phyloP scores from a whole-genome alignment of 2,797 vertebrate species.

The Acanthiza pusilla region DNA sequence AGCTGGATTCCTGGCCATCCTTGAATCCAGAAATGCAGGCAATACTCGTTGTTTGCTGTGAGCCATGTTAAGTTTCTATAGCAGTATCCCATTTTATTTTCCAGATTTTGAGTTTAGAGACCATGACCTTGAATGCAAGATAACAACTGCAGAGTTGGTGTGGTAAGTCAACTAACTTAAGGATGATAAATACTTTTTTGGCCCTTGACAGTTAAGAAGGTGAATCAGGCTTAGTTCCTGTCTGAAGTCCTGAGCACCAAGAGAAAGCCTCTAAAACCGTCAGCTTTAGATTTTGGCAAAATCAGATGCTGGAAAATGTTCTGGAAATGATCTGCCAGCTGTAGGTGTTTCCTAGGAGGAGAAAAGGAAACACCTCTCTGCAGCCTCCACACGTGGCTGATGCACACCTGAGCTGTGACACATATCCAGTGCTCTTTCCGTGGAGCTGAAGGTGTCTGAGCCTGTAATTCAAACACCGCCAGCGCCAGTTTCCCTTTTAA shows the following conservation, averaged over 20 bases:
- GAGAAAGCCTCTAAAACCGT: not conserved
- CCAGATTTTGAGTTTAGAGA: not conserved
- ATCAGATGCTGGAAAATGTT: not conserved
- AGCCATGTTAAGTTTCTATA: not conserved
- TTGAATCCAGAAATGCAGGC: not conserved
- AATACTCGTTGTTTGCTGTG: not conserved
- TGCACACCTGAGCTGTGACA: fast-evolving
- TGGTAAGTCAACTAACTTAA: not conserved
- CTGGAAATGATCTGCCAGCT: not conserved
- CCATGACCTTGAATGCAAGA: not conserved
- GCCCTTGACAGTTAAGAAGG: not conserved
- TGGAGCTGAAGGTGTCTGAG: not conserved
- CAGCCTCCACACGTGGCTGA: not conserved
- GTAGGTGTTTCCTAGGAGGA: not conserved
- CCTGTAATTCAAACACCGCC: not conserved
- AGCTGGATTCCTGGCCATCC: not conserved
- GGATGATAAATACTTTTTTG: not conserved
- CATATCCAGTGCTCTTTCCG: not conserved
- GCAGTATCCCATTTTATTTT: not conserved
- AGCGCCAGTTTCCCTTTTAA: not conserved
- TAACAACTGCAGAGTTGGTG: not conserved
- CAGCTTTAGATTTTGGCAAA: not conserved
- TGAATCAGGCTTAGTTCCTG: not conserved
- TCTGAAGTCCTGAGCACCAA: not conserved
- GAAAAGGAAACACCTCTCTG: fast-evolving